Percentiles rank a stretch among this genome's conserved stretches.
These are phyloP conservation scores for Vimba vimba DNA, from an alignment of 2,113 vertebrate genomes.

Conservation along the genomic window DNA sequence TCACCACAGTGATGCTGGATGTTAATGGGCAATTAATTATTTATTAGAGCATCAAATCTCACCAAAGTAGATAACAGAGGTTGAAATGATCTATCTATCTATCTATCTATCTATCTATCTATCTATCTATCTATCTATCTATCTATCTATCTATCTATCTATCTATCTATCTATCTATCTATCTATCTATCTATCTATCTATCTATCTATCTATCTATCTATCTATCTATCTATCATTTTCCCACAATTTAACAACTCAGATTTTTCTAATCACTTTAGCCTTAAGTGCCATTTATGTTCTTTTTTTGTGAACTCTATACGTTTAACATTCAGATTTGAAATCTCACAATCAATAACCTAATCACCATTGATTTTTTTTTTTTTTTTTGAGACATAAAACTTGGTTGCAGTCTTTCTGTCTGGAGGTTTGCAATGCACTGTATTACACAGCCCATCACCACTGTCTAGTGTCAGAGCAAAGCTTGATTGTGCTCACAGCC, in stretches of 20 bases:
- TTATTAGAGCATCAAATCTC: conserved; percentile 1
- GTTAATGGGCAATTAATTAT: neutral
- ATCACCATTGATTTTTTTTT: neutral
- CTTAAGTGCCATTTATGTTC: neutral
- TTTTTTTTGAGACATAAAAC: neutral
- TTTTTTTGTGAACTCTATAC: neutral
- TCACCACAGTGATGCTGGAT: neutral
- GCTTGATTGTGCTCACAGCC: neutral
- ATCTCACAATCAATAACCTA: neutral
- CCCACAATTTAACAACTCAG: too few species aligned
- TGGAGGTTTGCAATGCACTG: neutral
- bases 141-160: too few species aligned
- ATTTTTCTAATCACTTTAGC: too few species aligned
- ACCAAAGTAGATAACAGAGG: neutral
- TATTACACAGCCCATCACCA: neutral
- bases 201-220: too few species aligned
- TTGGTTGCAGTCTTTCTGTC: neutral
- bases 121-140: too few species aligned
- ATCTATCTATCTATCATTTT: too few species aligned
- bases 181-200: too few species aligned
- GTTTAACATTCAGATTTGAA: neutral
- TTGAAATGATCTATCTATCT: too few species aligned
- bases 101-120: too few species aligned
- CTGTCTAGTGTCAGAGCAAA: neutral
- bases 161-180: too few species aligned